Evolutionary conservation across 2,888 invertebrate genomes (phyloP), one percentile per base, ranked within the genome.

Genomic region (Hyalella azteca): DNA sequence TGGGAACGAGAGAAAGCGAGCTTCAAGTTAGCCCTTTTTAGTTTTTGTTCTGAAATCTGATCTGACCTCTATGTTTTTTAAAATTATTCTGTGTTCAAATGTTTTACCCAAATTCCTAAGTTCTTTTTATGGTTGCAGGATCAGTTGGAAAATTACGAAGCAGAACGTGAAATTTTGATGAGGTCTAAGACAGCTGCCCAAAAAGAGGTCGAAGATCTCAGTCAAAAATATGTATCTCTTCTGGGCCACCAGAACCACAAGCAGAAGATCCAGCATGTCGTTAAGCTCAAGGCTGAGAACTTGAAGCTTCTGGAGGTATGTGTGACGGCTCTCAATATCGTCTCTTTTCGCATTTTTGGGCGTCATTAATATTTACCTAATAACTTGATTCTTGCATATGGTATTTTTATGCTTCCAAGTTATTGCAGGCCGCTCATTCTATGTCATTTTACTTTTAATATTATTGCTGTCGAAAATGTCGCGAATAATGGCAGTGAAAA

Each of bases 211-310:
- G 81, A 82, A 22, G 79, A 81, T 22, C 73, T 84, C 13, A 82
- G 84, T 41, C 54, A 79, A n/a, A 45, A 91, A 85, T 91, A 91
- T 86, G 90, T 91, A 1, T 89, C 90, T 81, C 87, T 91, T 77
- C 87, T 92, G n/a, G 91, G 91, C 0, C 91, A 92, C 85, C 91
- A 91, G 85, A 92, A 92, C 86, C 90, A 91, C 84, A 91, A 90
- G 85, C 92, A 92, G 86, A 92, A 91, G 86, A 91, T 92, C 76
- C 91, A 91, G 81, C 91, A 92, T 85, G 85, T 89, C 22, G 85
- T 86, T 45, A 88, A 88, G 82, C 85, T 89, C 29, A 85, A 85
- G 45, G 75, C 60, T 19, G 83, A 85, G 45, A 85, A 85, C 54
- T 73, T 78, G 15, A 19, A 78, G n/a, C 79, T 85, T 19, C 81